Base-by-base conservation (phyloP, 2,888 invertebrate species). In the Apoda limacodes region DNA sequence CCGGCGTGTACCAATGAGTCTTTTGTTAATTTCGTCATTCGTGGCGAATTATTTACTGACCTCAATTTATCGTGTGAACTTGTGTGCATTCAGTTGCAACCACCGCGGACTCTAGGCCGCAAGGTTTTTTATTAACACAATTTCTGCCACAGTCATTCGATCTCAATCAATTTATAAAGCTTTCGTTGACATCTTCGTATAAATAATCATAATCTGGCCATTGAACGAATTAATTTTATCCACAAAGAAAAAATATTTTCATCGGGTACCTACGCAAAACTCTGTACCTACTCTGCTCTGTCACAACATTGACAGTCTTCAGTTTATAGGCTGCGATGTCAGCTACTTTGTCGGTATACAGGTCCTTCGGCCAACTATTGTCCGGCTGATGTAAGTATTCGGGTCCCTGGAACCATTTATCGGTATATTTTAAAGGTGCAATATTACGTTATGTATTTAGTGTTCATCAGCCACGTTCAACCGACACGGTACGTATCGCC, bases 401-500 rank as follows among this genome's bases (percentile, higher is more conserved):
- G 9, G 42, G 42, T 5, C 42, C 44, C 3, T 35, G 33, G 22
- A 39, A 36, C 42, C 42, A 40, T 2, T 11, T 23, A 25, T 23
- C 28, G 11, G 21, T 5, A 13, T 32, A 28, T 2, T 2, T n/a
- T 2, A 39, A 21, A 2, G 32, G 27, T 3, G 29, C 25, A 3
- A 35, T 10, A 6, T 38, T 34, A 9, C 30, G 27, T 5, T 24
- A 15, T 5, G 50, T 48, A 2, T 45, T 46, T 12, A 39, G n/a
- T n/a, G n/a, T n/a, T n/a, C 22, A 26, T 49, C 45, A 1, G 49
- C 48, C 3, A 39, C 32, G 29, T 46, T 50, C 7, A 34, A 14
- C 2, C 30, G 27, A 1, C 42, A 31, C 1, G 48, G 47, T 2
- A 53, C 42, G 37, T 45, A 43, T 10, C 37, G 24, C 51, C 47